Evolutionary conservation across 2,888 invertebrate species (phyloP), one percentile per base, ranked within the genome.

Genomic region (Oxyscelio sp.): DNA sequence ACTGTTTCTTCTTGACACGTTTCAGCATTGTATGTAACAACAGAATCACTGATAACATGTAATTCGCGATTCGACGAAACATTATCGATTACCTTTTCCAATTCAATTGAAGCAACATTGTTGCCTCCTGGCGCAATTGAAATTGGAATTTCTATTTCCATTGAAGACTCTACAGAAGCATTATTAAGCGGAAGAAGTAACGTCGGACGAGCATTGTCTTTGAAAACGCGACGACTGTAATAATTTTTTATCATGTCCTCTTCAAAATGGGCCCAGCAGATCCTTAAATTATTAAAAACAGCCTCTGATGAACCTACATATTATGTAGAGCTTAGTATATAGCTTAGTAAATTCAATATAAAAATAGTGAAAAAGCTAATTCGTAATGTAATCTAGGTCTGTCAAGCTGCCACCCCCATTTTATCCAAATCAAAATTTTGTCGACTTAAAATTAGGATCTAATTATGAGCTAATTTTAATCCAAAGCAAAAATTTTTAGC

Each of bases 191-290:
- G 58, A 34, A 58, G 34, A 58, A 19, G 2, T 17, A 58, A 38
- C 19, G 58, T 58, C 17, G 58, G 58, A 58, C 58, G 58, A 9
- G 58, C 34, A 58, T 58, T 34, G 9, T 38, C 58, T 34, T 58
- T 58, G 2, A 58, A 58, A 58, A 58, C 2, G 34, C 58, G 58
- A 31, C 21, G 58, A 19, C n/a, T 58, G 13, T 58, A 58, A 58
- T 58, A 4, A 1, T 1, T 11, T 38, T 34, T 38, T 1, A 58
- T 38, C 58, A 34, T 58, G 34, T 58, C 58, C 1, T 58, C 58
- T 58, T 58, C 58, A 34, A 58, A 58, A 58, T 58, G 58, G 11
- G 34, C 19, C 15, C 19, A 58, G 38, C 58, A 34, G 17, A 58
- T 38, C 34, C 58, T 58, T 58, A 58, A 17, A 38, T 58, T 58